phyloP scores from a whole-genome alignment of 2,797 vertebrate genomes.

The Octomys mimax region DNA sequence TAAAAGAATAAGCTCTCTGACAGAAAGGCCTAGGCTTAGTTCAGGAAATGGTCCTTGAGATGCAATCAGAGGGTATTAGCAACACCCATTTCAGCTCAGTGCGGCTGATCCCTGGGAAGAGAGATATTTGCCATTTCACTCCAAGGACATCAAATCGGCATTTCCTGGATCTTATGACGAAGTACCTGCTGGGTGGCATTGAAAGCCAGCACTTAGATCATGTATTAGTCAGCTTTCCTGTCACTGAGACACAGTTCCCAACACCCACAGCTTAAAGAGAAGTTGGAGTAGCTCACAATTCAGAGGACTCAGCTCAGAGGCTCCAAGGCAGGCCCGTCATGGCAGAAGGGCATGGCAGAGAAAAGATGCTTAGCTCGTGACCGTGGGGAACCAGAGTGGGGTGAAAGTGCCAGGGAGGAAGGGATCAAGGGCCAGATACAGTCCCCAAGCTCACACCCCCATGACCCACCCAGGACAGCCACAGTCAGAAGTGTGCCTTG shows the following conservation, averaged over 20 bases:
- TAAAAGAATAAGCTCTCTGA: conserved; percentile 28
- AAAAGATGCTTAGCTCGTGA: neutral
- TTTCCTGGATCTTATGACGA: conserved; percentile 5
- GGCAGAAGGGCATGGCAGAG: neutral
- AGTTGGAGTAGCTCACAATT: neutral
- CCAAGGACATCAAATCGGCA: neutral
- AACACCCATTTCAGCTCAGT: neutral
- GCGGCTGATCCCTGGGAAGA: conserved; percentile 38
- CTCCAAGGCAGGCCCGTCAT: neutral
- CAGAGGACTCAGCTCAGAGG: neutral
- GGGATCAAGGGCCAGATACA: neutral
- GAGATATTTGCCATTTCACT: neutral
- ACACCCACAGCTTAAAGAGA: neutral
- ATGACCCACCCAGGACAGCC: neutral
- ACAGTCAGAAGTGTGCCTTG: neutral
- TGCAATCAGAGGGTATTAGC: conserved; percentile 34
- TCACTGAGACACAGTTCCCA: neutral
- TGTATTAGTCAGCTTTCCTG: neutral
- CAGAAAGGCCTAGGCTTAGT: conserved; percentile 20
- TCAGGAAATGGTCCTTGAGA: conserved; percentile 68
- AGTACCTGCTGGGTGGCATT: neutral
- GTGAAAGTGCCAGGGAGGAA: neutral
- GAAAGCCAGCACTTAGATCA: neutral
- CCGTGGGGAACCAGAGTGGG: neutral
- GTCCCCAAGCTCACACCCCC: neutral